Conservation (phyloP, 2,888 invertebrate species). For the Lampropteryx suffumata region DNA sequence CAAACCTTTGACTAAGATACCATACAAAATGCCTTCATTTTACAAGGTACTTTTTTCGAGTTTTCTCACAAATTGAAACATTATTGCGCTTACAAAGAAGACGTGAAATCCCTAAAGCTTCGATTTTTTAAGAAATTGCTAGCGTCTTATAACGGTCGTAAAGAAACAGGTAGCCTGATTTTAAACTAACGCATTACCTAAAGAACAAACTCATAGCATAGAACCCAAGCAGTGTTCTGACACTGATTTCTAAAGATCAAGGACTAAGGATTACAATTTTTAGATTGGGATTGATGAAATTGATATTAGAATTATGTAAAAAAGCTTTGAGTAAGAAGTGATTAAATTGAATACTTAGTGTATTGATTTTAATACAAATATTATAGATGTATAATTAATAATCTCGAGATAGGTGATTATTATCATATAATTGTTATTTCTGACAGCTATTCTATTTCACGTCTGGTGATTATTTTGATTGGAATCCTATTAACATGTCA, state of each 20-base stretch:
- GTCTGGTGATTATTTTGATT: too few relatives aligned
- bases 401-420: too few relatives aligned
- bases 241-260: background rate
- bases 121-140: background rate
- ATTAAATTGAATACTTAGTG: conserved; percentile 2
- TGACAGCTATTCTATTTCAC: too few relatives aligned
- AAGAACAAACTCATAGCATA: too few relatives aligned
- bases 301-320: conserved; percentile 3
- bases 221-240: too few relatives aligned
- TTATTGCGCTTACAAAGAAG: conserved; percentile 38
- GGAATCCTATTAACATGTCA: too few relatives aligned
- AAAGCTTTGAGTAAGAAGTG: conserved; percentile 4
- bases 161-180: too few relatives aligned
- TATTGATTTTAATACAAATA: background rate
- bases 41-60: conserved; percentile 37
- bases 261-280: background rate
- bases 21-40: conserved; percentile 39
- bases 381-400: too few relatives aligned
- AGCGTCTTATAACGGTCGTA: background rate
- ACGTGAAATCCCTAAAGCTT: conserved; percentile 22
- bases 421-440: too few relatives aligned
- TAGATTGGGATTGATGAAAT: background rate
- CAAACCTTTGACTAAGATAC: conserved; percentile 41
- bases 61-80: conserved; percentile 46
- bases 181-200: too few relatives aligned